Evolutionary conservation across 37 sponge, comb jelly and placozoan species (phyloP), one percentile per base, ranked within the genome.

Genomic region (Ianthella basta): DNA sequence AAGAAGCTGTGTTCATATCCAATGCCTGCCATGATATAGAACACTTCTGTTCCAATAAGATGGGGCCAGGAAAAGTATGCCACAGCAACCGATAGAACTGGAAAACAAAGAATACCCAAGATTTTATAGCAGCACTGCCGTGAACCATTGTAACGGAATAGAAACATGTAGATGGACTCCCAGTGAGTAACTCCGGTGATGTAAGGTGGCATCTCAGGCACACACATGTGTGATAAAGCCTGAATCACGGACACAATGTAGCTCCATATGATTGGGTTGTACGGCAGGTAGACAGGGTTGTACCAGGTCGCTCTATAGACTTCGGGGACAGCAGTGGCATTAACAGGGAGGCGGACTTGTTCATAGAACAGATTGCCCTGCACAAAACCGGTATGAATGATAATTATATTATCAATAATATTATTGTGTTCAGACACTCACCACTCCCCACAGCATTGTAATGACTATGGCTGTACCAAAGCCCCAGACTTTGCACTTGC

Each of bases 21-120:
- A 37, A 82, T 82, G 39, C 82, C 82, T 25, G 82, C 82, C 82
- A 82, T 82, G 37, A 82, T 82, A 39, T 82, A 82, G 67, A 82
- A 82, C 23, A 82, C 82, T 61, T 82, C 82, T 38, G 82, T 82
- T 37, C 82, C 82, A 38, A 82, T 82, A 18, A 82, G 67, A 44
- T 82, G 82, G 32, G 82, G 67, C 80, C 80, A 80, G 29, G 80
- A 80, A 56, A 80, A 80, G 34, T 80, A 80, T 6, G 80, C 80
- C 56, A 82, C 82, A 64, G 66, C 15, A 32, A 82, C 82, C 27
- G 82, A 82, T 13, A 63, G n/a, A 32, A 82, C 27, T 60, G 82
- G 82, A 63, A 61, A 82, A 16, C 37, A 32, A 14, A 35, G 13
- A 29, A 82, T 5, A 82, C 56, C 67, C 65, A 82, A 34, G 13